Conservation (phyloP, 2,113 vertebrate species). For the Coreoperca whiteheadi region DNA sequence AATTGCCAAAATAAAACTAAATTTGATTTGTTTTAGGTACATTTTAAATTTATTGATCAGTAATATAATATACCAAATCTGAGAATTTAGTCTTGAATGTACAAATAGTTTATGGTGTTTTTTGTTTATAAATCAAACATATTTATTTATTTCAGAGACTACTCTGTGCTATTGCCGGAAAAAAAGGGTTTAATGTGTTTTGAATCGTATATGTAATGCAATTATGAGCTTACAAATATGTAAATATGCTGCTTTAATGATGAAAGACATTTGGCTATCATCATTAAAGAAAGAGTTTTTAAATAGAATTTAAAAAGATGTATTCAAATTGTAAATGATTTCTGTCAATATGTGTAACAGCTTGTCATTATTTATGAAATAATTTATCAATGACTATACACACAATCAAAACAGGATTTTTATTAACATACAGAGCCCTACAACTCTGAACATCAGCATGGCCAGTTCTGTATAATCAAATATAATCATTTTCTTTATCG, state of each 20-base stretch:
- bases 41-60: conserved; percentile 59
- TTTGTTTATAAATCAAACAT: conserved; percentile 36
- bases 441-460: not conserved
- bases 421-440: conserved; percentile 21
- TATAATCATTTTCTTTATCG: not conserved
- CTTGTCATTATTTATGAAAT: conserved; percentile 17
- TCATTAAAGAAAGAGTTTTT: too few relatives aligned
- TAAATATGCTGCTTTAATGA: conserved; percentile 70
- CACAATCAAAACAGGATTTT: conserved; percentile 54
- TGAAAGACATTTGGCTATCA: too few relatives aligned
- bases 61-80: conserved; percentile 31
- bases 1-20: conserved; percentile 2
- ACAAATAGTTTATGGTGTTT: conserved; percentile 37
- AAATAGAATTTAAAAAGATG: conserved; percentile 49
- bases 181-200: conserved; percentile 75
- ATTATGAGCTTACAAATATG: conserved; percentile 69
- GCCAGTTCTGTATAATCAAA: not conserved
- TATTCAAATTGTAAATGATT: conserved; percentile 29
- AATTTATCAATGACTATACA: conserved; percentile 26
- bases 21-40: conserved; percentile 48
- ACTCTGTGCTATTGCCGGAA: conserved; percentile 54
- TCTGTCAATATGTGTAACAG: conserved; percentile 28
- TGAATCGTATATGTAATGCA: conserved; percentile 75
- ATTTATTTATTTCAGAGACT: conserved; percentile 63
- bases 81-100: conserved; percentile 66